Conservation (phyloP, 2,797 vertebrate species). For the Microctenopoma stevenorrisi region DNA sequence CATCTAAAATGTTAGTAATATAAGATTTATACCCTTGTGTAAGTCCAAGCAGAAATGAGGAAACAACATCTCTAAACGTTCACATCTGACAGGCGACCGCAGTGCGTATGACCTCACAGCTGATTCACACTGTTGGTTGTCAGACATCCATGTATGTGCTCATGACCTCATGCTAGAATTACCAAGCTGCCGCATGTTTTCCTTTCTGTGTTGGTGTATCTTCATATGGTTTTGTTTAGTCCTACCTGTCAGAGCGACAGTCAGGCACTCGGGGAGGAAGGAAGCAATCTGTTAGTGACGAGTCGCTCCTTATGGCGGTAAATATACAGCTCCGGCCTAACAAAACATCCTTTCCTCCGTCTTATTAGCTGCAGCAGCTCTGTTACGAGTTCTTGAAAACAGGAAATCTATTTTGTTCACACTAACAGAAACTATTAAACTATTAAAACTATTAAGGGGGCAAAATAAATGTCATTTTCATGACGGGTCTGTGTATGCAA, state of each 20-base stretch:
- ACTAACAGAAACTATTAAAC: conserved; percentile 12
- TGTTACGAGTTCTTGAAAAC: conserved; percentile 55
- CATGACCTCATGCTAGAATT: conserved; percentile 26
- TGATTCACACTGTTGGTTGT: conserved; percentile 4
- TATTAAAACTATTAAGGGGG: conserved; percentile 1
- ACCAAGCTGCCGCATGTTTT: conserved; percentile 3
- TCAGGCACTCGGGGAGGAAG: conserved; percentile 50
- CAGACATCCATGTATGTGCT: neutral
- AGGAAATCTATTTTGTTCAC: conserved; percentile 53
- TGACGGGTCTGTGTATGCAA: conserved; percentile 14
- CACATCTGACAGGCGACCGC: conserved; percentile 1
- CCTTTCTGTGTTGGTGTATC: conserved; percentile 7
- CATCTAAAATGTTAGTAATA: too few relatives aligned
- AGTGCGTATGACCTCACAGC: conserved; percentile 18
- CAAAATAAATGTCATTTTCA: too few relatives aligned
- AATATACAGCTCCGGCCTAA: conserved; percentile 24
- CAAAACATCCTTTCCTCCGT: conserved; percentile 40
- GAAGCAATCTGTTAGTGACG: conserved; percentile 46
- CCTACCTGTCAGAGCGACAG: conserved; percentile 2
- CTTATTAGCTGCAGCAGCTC: conserved; percentile 15
- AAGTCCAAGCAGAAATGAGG: neutral
- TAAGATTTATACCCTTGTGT: too few relatives aligned
- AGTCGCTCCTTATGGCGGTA: conserved; percentile 26
- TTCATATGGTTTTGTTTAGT: conserved; percentile 4
- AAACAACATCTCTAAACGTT: conserved; percentile 10